Percentiles rank a stretch among this genome's conserved stretches.
phyloP scores from a whole-genome alignment of 2,113 vertebrate species.

The Colossoma macropomum region DNA sequence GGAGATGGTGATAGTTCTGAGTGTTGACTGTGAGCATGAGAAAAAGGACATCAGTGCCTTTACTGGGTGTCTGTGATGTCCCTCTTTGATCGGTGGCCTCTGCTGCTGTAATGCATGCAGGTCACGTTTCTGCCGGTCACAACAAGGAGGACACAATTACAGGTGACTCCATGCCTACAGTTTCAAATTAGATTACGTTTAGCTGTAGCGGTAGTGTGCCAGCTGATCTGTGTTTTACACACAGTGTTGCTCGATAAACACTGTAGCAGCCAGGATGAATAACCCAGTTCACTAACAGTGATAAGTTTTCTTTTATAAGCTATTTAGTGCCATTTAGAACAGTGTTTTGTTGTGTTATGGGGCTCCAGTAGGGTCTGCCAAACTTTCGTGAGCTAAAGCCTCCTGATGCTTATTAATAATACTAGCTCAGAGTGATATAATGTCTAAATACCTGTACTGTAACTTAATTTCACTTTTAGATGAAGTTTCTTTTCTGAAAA shows the following conservation, averaged over 20 bases:
- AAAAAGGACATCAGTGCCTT: slow-evolving; percentile 14
- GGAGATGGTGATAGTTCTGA: slow-evolving; percentile 41
- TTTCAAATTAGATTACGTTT: background rate
- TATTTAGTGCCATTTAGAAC: too few species aligned
- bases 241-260: background rate
- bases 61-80: background rate
- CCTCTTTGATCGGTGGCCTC: slow-evolving; percentile 10
- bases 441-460: too few species aligned
- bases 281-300: background rate
- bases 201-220: background rate
- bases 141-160: background rate
- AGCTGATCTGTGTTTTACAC: background rate
- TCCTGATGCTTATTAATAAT: too few species aligned
- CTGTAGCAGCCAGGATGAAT: background rate
- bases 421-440: too few species aligned
- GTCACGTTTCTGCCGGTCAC: slow-evolving; percentile 12
- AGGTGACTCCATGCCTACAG: slow-evolving; percentile 5
- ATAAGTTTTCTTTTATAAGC: too few species aligned
- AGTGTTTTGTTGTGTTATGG: too few species aligned
- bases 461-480: too few species aligned
- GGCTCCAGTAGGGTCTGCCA: too few species aligned
- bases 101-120: background rate
- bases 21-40: background rate
- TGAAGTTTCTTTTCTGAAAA: too few species aligned
- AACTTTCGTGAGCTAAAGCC: too few species aligned